Conservation (phyloP, 2,113 vertebrate genomes). For the Grallaria varia region DNA sequence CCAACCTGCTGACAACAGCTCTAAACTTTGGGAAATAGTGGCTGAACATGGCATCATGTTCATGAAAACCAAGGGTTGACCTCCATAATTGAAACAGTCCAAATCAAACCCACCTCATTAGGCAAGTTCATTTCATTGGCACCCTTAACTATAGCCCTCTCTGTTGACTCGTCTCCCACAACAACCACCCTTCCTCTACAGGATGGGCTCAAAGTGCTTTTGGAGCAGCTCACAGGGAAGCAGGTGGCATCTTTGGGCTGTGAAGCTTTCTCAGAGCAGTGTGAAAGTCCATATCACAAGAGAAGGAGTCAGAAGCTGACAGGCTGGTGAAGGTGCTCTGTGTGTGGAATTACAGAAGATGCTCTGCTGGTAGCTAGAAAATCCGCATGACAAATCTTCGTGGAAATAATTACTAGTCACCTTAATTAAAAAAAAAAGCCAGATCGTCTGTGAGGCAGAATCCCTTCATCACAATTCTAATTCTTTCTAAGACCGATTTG, state of each 20-base stretch:
- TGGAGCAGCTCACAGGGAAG: not conserved
- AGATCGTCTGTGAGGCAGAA: not conserved
- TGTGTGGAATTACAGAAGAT: not conserved
- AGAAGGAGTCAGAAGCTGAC: not conserved
- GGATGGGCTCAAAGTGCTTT: not conserved
- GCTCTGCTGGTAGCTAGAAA: not conserved
- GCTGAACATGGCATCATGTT: not conserved
- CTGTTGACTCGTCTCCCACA: not conserved
- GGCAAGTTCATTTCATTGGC: not conserved
- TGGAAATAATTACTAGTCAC: not conserved
- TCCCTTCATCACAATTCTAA: not conserved
- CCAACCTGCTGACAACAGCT: not conserved
- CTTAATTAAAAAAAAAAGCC: not conserved
- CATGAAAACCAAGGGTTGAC: not conserved
- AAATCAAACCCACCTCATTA: not conserved
- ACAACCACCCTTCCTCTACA: not conserved
- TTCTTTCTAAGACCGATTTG: slow-evolving; percentile 16
- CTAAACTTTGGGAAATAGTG: not conserved
- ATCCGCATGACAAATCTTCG: not conserved
- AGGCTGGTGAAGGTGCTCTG: not conserved
- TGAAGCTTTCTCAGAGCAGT: not conserved
- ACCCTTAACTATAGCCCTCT: not conserved
- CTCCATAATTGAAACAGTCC: not conserved
- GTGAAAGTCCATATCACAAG: not conserved
- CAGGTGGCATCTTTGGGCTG: not conserved